These are phyloP conservation scores for Euzetes globulus DNA, from an alignment of 2,888 invertebrate species.

Conservation along the genomic window DNA sequence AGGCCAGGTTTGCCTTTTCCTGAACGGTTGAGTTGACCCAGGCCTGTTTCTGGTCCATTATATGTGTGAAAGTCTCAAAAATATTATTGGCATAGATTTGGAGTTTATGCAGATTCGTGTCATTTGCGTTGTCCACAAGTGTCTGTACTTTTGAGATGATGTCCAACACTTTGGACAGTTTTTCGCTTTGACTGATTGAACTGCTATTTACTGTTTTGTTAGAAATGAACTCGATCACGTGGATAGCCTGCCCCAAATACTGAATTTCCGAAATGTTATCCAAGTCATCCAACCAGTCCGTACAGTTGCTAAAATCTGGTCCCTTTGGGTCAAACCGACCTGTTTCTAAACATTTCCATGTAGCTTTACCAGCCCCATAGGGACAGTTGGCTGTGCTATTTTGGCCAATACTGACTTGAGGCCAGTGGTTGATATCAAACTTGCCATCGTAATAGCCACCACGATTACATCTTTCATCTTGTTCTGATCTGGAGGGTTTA, in stretches of 20 bases:
- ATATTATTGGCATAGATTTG: not conserved
- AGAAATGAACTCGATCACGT: not conserved
- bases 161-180: not conserved
- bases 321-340: not conserved
- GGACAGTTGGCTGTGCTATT: not conserved
- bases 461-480: no score
- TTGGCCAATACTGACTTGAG: not conserved
- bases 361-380: not conserved
- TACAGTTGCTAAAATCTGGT: not conserved
- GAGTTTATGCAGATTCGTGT: not conserved
- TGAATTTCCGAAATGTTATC: not conserved
- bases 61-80: not conserved
- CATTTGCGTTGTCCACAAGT: not conserved
- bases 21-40: conserved; percentile 1
- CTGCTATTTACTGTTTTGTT: not conserved
- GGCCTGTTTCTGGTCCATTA: conserved; percentile 4
- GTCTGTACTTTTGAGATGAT: conserved; percentile 1
- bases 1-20: not conserved
- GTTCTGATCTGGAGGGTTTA: no score
- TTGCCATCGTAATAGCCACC: no score
- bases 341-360: not conserved
- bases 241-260: not conserved
- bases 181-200: not conserved
- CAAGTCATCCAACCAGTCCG: not conserved
- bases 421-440: not conserved